Evolutionary conservation across 2,888 invertebrate species (phyloP).

Genomic region (Adelphocoris suturalis): DNA sequence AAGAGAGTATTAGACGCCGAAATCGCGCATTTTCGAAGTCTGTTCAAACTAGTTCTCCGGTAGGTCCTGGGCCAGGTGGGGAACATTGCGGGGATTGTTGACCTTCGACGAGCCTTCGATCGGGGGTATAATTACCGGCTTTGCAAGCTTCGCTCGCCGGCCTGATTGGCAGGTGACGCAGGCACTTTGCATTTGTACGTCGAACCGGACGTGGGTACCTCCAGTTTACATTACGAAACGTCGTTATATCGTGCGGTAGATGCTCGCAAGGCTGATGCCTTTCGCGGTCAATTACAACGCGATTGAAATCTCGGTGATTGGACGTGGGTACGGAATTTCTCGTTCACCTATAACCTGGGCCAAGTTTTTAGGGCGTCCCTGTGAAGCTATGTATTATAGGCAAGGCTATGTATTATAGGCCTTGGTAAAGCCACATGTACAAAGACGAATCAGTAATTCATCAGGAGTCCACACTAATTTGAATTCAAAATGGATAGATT

Average conservation of each 20-base stretch:
- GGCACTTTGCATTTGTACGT: neutral
- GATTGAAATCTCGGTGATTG: neutral
- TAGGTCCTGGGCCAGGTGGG: neutral
- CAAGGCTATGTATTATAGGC: no score
- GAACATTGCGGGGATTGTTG: slow-evolving; percentile 13
- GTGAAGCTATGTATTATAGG: no score
- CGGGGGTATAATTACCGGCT: neutral
- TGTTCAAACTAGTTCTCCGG: slow-evolving; percentile 3
- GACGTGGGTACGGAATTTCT: no score
- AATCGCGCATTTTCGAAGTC: neutral
- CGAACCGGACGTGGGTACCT: neutral
- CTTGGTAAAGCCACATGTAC: no score
- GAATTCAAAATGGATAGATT: no score
- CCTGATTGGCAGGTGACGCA: neutral
- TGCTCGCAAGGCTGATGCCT: neutral
- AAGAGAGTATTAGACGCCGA: neutral
- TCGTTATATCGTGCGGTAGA: neutral
- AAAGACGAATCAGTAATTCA: no score
- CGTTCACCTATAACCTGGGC: no score
- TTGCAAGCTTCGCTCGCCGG: neutral
- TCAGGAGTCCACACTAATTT: no score
- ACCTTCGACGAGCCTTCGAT: neutral
- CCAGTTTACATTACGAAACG: neutral
- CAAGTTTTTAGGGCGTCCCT: no score
- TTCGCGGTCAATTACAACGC: neutral